phyloP scores from a whole-genome alignment of 2,797 vertebrate genomes.

The Sebastes oblongus region DNA sequence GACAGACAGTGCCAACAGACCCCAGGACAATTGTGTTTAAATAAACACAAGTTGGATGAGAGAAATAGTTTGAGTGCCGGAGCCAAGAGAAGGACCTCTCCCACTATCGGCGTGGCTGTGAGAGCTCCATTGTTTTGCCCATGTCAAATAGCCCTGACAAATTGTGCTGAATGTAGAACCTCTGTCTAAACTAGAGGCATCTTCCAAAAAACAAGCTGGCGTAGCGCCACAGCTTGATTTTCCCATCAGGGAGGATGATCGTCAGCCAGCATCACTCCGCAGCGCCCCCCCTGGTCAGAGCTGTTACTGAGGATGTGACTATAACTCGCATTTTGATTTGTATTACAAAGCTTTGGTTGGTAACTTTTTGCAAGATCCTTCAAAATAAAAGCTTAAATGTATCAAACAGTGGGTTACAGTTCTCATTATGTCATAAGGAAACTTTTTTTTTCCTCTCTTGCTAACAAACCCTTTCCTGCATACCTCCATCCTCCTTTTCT shows the following conservation, averaged over 20 bases:
- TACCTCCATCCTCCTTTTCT: constrained; percentile 24
- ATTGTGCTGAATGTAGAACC: constrained; percentile 55
- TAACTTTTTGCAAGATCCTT: not conserved
- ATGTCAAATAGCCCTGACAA: constrained; percentile 57
- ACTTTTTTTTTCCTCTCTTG: not conserved
- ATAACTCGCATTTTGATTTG: too few relatives aligned
- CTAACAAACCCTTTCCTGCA: constrained; percentile 14
- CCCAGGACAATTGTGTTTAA: constrained; percentile 26
- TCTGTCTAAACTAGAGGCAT: constrained; percentile 56
- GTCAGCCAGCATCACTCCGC: not conserved
- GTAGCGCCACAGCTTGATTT: constrained; percentile 41
- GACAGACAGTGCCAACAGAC: constrained; percentile 8
- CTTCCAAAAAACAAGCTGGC: constrained; percentile 62
- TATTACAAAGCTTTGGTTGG: not conserved
- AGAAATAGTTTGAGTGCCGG: not conserved
- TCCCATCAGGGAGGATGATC: constrained; percentile 46
- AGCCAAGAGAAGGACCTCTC: constrained; percentile 51
- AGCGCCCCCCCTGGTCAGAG: constrained; percentile 6
- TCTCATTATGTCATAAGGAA: constrained; percentile 13
- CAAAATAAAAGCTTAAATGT: not conserved
- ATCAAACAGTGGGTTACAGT: not conserved
- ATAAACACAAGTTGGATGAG: constrained; percentile 50
- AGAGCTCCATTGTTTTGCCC: constrained; percentile 47
- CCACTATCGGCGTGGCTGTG: constrained; percentile 29
- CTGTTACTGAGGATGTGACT: too few relatives aligned